Percentiles rank a stretch among this genome's conserved stretches.
Evolutionary conservation across 2,797 vertebrate genomes (phyloP).

Genomic region (Masticophis lateralis): DNA sequence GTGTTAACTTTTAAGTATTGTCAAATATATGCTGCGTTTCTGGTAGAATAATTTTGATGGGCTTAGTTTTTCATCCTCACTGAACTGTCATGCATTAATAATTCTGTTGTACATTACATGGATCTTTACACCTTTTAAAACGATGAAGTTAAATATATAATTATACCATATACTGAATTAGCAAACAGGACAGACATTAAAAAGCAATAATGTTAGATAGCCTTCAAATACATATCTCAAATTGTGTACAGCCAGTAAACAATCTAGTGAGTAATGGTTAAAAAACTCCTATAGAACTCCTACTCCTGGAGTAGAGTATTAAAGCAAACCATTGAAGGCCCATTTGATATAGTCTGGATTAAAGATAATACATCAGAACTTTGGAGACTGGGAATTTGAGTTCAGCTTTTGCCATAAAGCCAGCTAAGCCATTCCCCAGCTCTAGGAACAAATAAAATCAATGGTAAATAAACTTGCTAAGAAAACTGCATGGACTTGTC

Average conservation of each 20-base stretch:
- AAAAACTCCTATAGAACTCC: background rate
- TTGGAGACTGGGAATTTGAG: background rate
- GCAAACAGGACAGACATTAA: background rate
- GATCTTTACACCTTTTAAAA: slow-evolving; percentile 40
- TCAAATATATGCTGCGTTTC: background rate
- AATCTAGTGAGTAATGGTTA: background rate
- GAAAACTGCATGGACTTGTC: background rate
- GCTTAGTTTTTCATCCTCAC: background rate
- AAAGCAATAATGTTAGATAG: slow-evolving; percentile 16
- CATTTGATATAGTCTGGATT: background rate
- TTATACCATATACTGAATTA: background rate
- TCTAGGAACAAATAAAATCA: background rate
- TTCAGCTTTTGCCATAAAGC: background rate
- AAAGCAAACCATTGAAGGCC: background rate
- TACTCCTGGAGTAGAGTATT: background rate
- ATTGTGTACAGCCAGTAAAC: slow-evolving; percentile 21
- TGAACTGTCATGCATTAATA: slow-evolving; percentile 21
- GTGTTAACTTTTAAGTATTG: slow-evolving; percentile 9
- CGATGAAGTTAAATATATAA: background rate
- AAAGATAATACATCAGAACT: background rate
- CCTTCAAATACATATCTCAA: background rate
- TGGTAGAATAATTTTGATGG: background rate
- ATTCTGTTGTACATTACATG: slow-evolving; percentile 34
- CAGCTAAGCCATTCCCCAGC: background rate
- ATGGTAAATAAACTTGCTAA: background rate